A percentile compares a stretch with the other conserved stretches of the same genome.
Conservation (phyloP, 1,140 invertebrate species). For the Conus ventricosus region DNA sequence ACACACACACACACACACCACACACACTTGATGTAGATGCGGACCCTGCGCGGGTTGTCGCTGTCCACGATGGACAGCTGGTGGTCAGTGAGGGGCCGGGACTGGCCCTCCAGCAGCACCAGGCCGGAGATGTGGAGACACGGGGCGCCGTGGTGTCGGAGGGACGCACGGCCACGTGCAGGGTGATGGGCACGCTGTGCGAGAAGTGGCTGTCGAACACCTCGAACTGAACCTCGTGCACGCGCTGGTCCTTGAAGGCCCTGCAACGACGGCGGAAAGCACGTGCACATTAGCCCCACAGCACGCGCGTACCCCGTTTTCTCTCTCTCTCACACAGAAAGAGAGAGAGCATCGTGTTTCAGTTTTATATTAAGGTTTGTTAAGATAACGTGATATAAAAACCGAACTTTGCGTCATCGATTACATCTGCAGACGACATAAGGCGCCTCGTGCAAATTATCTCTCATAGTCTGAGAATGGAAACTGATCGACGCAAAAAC, state of each 20-base stretch:
- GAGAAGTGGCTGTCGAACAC: constrained; percentile 71
- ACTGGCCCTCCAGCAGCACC: constrained; percentile 70
- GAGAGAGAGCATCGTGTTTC: background rate
- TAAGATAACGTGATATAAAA: too few relatives aligned
- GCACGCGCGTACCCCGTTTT: too few relatives aligned
- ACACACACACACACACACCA: constrained; percentile 10
- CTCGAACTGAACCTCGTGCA: constrained; percentile 66
- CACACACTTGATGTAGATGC: constrained; percentile 61
- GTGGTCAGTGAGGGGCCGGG: constrained; percentile 58
- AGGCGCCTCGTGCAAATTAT: too few relatives aligned
- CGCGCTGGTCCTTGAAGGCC: constrained; percentile 56
- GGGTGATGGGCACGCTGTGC: constrained; percentile 64
- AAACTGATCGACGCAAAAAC: too few relatives aligned
- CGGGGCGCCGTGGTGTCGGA: constrained; percentile 67
- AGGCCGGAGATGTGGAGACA: constrained; percentile 66
- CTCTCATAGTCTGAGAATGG: too few relatives aligned
- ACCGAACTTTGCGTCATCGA: too few relatives aligned
- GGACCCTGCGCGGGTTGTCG: constrained; percentile 67
- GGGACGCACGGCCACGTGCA: constrained; percentile 68
- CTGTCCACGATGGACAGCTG: constrained; percentile 66
- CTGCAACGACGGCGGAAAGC: background rate
- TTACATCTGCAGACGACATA: too few relatives aligned
- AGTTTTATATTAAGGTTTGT: too few relatives aligned
- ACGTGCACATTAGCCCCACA: too few relatives aligned
- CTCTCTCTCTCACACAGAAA: background rate